Evolutionary conservation across 2,113 vertebrate species (phyloP).

Genomic region (Heteronetta atricapilla): DNA sequence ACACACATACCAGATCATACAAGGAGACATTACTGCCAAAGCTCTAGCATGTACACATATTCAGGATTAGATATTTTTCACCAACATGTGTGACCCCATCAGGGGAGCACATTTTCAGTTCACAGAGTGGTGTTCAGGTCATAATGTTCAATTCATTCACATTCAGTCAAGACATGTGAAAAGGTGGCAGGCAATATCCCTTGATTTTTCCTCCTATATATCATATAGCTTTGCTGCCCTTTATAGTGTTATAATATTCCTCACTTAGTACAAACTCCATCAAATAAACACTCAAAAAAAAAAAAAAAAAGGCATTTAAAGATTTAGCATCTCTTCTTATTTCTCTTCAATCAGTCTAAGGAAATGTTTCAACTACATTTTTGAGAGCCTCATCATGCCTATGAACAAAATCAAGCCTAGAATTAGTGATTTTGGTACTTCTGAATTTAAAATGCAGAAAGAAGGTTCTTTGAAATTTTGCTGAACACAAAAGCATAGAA

Average conservation of each 20-base stretch:
- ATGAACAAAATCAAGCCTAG: background rate
- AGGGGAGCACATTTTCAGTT: background rate
- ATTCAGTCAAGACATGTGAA: background rate
- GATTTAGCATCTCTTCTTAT: background rate
- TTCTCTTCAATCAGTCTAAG: background rate
- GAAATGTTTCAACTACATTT: background rate
- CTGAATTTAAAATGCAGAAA: background rate
- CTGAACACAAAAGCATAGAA: background rate
- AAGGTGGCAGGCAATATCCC: background rate
- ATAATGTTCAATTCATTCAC: background rate
- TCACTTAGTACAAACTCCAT: background rate
- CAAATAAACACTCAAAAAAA: background rate
- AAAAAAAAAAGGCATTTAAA: background rate
- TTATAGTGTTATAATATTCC: background rate
- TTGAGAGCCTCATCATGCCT: background rate
- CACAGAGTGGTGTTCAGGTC: background rate
- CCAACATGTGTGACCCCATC: fast-evolving
- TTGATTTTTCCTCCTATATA: fast-evolving
- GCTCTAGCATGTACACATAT: background rate
- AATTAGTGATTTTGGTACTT: background rate
- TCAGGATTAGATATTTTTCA: background rate
- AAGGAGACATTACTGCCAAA: background rate
- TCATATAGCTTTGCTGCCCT: background rate
- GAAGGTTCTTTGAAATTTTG: background rate
- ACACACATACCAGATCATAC: fast-evolving